Evolutionary conservation across 2,888 invertebrate genomes (phyloP).

Genomic region (Blastobasis lacticolella): DNA sequence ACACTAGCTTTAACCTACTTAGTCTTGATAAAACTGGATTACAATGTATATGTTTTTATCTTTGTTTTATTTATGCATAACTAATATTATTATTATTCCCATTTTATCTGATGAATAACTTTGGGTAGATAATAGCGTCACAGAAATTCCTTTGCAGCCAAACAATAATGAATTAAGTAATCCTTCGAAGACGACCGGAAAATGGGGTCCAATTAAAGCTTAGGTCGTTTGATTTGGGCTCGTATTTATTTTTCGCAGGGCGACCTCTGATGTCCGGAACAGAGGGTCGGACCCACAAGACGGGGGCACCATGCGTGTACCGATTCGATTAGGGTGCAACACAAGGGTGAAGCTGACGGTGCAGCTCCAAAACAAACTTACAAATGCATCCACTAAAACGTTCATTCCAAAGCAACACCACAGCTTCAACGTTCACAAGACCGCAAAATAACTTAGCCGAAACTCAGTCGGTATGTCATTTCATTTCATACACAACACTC

Average conservation of each 20-base stretch:
- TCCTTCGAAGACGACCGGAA: constrained; percentile 49
- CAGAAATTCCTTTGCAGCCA: background rate
- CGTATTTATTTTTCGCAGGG: constrained; percentile 66
- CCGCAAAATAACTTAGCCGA: constrained; percentile 6
- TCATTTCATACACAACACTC: constrained; percentile 69
- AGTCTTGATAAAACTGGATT: too few species aligned
- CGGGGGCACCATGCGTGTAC: constrained; percentile 64
- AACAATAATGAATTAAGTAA: constrained; percentile 62
- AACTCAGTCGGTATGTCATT: constrained; percentile 51
- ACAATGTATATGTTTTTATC: too few species aligned
- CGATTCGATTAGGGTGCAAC: constrained; percentile 72
- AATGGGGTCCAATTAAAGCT: constrained; percentile 60
- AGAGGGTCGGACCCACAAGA: constrained; percentile 59
- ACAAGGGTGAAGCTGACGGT: constrained; percentile 61
- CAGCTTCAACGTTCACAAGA: background rate
- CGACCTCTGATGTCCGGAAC: constrained; percentile 60
- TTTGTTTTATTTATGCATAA: too few species aligned
- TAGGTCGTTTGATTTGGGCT: constrained; percentile 55
- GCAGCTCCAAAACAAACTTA: constrained; percentile 30
- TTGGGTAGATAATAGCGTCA: too few species aligned
- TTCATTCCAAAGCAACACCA: too few species aligned
- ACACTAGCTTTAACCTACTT: too few species aligned
- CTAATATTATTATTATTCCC: too few species aligned
- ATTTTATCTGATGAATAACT: too few species aligned
- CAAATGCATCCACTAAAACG: too few species aligned